Evolutionary conservation across 2,113 vertebrate species (phyloP).

Genomic region (Eonycteris spelaea): DNA sequence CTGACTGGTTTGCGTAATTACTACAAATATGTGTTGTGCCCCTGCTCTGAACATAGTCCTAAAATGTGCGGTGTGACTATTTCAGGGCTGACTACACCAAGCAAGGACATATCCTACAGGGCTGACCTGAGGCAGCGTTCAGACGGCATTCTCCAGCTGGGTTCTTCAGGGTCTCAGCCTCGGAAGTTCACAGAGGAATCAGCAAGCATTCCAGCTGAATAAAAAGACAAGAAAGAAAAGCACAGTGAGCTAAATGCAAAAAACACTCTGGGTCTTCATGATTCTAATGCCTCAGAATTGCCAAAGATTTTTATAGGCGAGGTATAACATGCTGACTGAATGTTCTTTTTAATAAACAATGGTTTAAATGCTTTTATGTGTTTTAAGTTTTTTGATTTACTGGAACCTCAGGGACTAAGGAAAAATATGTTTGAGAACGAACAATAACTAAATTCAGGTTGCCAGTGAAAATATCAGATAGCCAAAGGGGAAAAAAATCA

Average conservation of each 20-base stretch:
- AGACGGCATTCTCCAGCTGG: conserved; percentile 91
- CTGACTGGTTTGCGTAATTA: not conserved
- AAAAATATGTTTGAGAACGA: not conserved
- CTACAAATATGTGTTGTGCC: not conserved
- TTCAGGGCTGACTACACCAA: conserved; percentile 49
- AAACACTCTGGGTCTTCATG: conserved; percentile 27
- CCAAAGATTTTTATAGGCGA: not conserved
- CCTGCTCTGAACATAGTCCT: not conserved
- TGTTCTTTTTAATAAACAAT: not conserved
- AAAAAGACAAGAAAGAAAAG: conserved; percentile 45
- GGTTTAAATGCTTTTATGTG: not conserved
- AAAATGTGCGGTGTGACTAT: not conserved
- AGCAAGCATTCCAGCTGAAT: conserved; percentile 79
- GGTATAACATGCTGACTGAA: not conserved
- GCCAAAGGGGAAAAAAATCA: not conserved
- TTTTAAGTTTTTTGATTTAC: not conserved
- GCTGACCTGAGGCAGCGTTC: conserved; percentile 92
- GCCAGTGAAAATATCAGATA: not conserved
- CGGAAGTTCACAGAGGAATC: conserved; percentile 62
- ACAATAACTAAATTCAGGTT: not conserved
- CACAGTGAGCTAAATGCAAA: conserved; percentile 62
- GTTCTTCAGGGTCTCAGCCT: conserved; percentile 74
- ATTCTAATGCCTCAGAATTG: conserved; percentile 28
- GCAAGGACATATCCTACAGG: conserved; percentile 1
- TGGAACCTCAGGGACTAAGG: not conserved